phyloP scores from a whole-genome alignment of 2,113 vertebrate genomes.

The Drymodes brunneopygia region DNA sequence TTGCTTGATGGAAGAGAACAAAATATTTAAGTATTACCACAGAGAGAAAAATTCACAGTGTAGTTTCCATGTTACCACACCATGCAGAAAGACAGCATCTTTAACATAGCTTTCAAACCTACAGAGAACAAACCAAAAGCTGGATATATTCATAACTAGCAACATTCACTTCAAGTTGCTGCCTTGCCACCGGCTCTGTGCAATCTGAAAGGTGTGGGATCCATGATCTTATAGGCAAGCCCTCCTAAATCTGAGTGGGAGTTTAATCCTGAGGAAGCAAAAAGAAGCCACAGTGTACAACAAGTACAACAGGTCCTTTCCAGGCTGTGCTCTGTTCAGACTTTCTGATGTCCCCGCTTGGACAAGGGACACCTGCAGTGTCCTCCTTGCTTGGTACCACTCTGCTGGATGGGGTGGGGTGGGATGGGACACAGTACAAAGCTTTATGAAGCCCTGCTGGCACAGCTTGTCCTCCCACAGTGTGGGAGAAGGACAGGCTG shows the following conservation, averaged over 20 bases:
- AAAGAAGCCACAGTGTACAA: neutral
- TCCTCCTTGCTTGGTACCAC: neutral
- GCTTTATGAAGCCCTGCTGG: neutral
- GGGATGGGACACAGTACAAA: neutral
- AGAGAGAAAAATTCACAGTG: neutral
- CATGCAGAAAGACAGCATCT: neutral
- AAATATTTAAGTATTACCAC: neutral
- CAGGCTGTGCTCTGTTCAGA: neutral
- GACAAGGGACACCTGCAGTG: neutral
- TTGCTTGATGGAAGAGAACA: neutral
- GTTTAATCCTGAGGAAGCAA: neutral
- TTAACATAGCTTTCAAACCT: neutral
- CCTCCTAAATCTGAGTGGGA: neutral
- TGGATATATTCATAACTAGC: neutral
- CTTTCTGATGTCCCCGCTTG: rapidly evolving
- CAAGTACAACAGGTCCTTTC: neutral
- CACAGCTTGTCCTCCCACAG: neutral
- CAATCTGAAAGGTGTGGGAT: neutral
- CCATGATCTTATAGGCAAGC: neutral
- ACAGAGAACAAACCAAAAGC: neutral
- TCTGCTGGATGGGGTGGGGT: neutral
- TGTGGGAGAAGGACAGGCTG: neutral
- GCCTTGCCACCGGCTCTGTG: neutral
- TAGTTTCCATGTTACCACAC: neutral
- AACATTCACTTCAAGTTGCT: neutral